Base-by-base conservation (phyloP, 2,888 invertebrate genomes). In the Leucophenga maculata region DNA sequence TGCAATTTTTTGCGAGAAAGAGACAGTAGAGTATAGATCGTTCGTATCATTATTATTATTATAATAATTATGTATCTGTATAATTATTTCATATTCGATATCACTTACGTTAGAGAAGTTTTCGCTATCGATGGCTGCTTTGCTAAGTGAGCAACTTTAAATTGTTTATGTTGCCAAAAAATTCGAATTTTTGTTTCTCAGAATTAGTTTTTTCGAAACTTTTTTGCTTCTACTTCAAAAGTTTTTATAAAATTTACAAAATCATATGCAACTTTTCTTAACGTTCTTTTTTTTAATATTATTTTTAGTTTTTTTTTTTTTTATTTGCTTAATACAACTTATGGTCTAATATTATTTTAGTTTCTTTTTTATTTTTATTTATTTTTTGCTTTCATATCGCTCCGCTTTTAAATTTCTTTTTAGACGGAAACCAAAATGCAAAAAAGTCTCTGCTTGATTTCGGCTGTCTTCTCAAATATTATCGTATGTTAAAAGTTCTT, bases 191-290 rank as follows among this genome's bases (percentile, higher is more conserved):
- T 74, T 76, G 75, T 75, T 74, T 76, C 79, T 76, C 72, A 72
- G 77, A 70, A 75, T 62, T 60, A 67, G 73, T 69, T 77, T 71
- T 69, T 70, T 69, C 59, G 62, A 50, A n/a, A n/a, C 59, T 60
- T 60, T 74, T 76, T 72, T 69, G 65, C 46, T 39, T 67, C 72
- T 76, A 26, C 22, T 22, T 46, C 26, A 48, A 68, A 79, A 81
- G 77, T 77, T 78, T 84, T 79, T 85, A 85, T 79, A 85, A 85
- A 85, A 85, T 85, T 85, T 85, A 85, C 85, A 85, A 85, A 85
- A 85, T 85, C 83, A 80, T 77, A 72, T 32, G 62, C 70, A 67
- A 71, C 60, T 75, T 74, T 73, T 71, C 70, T 66, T 72, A 74
- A 70, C 69, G 71, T 72, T 52, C 39, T 67, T 69, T 70, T 69